Base-by-base conservation (phyloP, 2,888 invertebrate species). In the Alviniconcha strummeri region DNA sequence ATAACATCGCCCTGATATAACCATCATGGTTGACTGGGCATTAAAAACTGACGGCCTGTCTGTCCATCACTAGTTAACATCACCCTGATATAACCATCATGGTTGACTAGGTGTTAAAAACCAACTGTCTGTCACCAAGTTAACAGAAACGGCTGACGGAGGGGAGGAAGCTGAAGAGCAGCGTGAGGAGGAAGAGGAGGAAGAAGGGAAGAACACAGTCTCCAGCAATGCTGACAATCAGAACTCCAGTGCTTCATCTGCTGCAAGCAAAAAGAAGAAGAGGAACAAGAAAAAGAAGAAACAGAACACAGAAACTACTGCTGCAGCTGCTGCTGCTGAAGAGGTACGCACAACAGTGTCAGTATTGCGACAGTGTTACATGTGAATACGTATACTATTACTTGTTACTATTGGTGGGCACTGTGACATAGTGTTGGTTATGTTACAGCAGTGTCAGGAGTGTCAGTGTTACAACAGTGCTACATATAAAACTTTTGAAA, bases 141-240 rank as follows among this genome's bases (percentile, higher is more conserved):
- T 89, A 67, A 84, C 84, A 81, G 86, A 88, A 9, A 84, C 83
- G 64, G 80, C 78, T 54, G 85, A 84, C 13, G 67, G 36, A 67
- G 76, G 81, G 15, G 85, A 83, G 54, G 75, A 67, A 54, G 52
- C 36, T 56, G 78, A 60, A 15, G 81, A 67, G 60, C 77, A 55
- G 19, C 36, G 55, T 5, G 54, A 67, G 36, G 60, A 88, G 64
- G 80, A 80, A 7, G 72, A 82, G 54, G 86, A 83, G 19, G 85
- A 83, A 54, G 76, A 60, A n/a, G 82, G 82, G 56, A 74, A 55
- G 19, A 54, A 74, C 80, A 75, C n/a, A 19, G 52, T 19, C 57
- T 54, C 67, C 1, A 67, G 19, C 8, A 15, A 56, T 13, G n/a
- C 71, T 13, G 74, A 56, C 55, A 15, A 0, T 52, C 56, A 74